Evolutionary conservation across 2,797 vertebrate species (phyloP).

Genomic region (Denticeps clupeoides): DNA sequence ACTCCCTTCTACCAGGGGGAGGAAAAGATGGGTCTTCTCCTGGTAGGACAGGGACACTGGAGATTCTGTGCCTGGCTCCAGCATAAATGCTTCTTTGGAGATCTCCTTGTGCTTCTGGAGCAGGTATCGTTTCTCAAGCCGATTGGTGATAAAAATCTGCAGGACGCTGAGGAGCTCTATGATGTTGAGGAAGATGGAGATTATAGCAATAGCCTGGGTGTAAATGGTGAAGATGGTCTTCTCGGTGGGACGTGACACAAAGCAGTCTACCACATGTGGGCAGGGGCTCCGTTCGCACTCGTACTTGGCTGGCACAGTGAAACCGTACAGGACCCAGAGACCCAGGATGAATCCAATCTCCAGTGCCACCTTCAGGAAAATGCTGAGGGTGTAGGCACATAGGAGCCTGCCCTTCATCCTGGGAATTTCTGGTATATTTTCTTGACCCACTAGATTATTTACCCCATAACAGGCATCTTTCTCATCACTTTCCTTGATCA

Average conservation of each 20-base stretch:
- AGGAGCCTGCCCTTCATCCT: conserved; percentile 58
- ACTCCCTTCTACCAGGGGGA: conserved; percentile 18
- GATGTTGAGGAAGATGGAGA: conserved; percentile 66
- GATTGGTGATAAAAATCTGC: conserved; percentile 40
- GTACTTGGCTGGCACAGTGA: conserved; percentile 50
- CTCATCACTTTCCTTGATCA: conserved; percentile 14
- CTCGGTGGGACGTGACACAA: conserved; percentile 68
- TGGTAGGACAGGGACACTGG: conserved; percentile 17
- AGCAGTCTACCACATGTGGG: conserved; percentile 69
- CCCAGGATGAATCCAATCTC: conserved; percentile 62
- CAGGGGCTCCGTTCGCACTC: conserved; percentile 55
- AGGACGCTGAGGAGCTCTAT: conserved; percentile 60
- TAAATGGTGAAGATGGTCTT: conserved; percentile 73
- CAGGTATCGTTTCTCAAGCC: conserved; percentile 38
- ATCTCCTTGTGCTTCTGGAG: not conserved
- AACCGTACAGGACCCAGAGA: conserved; percentile 66
- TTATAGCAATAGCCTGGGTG: conserved; percentile 52
- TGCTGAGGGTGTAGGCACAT: conserved; percentile 56
- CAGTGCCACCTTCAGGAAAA: conserved; percentile 56
- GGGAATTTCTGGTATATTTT: conserved; percentile 4
- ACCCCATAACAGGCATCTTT: conserved; percentile 42
- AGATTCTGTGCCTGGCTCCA: not conserved
- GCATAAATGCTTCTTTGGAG: not conserved
- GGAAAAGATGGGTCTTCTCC: conserved; percentile 19
- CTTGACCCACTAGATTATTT: conserved; percentile 22